Percentiles rank a stretch among this genome's conserved stretches.
These are phyloP conservation scores for Gila orcuttii DNA, from an alignment of 2,113 vertebrate species.

Conservation along the genomic window DNA sequence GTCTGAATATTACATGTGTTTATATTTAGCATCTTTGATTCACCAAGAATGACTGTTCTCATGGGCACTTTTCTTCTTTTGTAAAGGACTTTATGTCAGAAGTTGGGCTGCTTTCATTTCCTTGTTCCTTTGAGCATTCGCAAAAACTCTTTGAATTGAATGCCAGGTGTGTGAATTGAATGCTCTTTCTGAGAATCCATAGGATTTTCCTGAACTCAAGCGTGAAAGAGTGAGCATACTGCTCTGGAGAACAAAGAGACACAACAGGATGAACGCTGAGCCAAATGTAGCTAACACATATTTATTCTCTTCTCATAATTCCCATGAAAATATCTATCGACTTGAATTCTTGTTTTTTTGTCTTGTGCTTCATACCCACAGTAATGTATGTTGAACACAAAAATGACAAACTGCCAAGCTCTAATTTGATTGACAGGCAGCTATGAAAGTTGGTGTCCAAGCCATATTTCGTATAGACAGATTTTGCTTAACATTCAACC, in stretches of 20 bases:
- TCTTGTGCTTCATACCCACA: constrained; percentile 23
- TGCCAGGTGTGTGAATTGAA: constrained; percentile 31
- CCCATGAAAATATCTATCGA: constrained; percentile 32
- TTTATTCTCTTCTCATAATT: constrained; percentile 18
- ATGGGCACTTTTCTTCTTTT: neutral
- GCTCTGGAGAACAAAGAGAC: constrained; percentile 31
- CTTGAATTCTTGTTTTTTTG: constrained; percentile 40
- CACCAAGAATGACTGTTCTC: constrained; percentile 26
- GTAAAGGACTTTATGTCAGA: constrained; percentile 5
- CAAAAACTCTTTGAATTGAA: constrained; percentile 10
- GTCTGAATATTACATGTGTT: constrained; percentile 6
- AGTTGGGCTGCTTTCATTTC: constrained; percentile 25
- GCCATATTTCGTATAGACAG: too few species aligned
- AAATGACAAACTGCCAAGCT: neutral
- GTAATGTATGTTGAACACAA: constrained; percentile 19
- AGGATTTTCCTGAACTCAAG: constrained; percentile 30
- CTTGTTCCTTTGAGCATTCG: constrained; percentile 26
- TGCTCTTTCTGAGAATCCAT: neutral
- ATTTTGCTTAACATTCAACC: neutral
- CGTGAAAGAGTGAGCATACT: neutral
- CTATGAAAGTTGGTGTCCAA: neutral
- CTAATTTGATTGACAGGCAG: neutral
- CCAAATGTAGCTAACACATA: constrained; percentile 30
- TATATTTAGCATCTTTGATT: constrained; percentile 22
- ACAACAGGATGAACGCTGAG: constrained; percentile 36